Evolutionary conservation across 2,797 vertebrate species (phyloP).

Genomic region (Lepilemur septentrionalis): DNA sequence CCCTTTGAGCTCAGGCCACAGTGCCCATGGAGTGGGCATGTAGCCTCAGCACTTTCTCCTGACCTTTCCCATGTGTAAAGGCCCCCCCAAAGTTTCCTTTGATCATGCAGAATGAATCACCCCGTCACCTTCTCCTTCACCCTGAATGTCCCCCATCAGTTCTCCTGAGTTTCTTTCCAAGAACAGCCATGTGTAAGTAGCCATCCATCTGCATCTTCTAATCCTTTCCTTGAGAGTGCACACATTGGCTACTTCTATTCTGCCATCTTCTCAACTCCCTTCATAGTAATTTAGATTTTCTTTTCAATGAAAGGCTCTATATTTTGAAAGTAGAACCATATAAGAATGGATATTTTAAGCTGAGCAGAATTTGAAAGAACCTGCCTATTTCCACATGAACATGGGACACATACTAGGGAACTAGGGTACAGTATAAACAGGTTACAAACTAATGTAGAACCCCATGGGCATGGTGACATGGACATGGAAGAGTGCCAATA

Average conservation of each 20-base stretch:
- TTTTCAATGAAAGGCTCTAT: neutral
- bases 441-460: neutral
- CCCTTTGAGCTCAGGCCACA: neutral
- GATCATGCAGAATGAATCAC: neutral
- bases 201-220: neutral
- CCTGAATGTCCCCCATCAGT: neutral
- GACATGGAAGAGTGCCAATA: neutral
- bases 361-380: neutral
- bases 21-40: neutral
- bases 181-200: neutral
- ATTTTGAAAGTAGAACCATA: neutral
- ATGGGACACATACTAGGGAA: neutral
- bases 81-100: neutral
- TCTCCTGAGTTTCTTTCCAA: neutral
- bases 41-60: neutral
- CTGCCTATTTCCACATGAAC: neutral
- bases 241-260: neutral
- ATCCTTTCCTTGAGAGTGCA: neutral
- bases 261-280: neutral
- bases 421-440: neutral
- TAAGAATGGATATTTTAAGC: neutral
- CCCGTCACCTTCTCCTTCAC: neutral
- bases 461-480: neutral
- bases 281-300: neutral
- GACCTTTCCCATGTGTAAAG: neutral